Percentiles rank a stretch among this genome's conserved stretches.
Evolutionary conservation across 2,888 invertebrate species (phyloP).

Genomic region (Conomelus anceps): DNA sequence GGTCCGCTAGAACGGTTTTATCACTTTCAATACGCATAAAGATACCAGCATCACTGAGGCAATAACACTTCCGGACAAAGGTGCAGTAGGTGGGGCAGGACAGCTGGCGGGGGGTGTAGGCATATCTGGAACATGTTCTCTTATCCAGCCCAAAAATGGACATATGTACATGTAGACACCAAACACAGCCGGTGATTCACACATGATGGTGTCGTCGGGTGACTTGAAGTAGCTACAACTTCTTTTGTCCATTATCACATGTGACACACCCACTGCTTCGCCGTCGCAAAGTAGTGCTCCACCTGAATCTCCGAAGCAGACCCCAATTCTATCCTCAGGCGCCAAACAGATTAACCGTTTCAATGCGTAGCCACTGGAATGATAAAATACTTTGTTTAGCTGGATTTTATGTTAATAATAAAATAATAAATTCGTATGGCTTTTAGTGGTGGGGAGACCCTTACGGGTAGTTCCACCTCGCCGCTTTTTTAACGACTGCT

Average conservation of each 20-base stretch:
- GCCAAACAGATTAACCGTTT: background rate
- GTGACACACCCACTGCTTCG: background rate
- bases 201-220: background rate
- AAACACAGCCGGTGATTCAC: background rate
- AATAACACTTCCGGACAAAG: background rate
- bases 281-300: background rate
- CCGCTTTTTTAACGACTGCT: too few relatives aligned
- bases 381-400: background rate
- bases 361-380: background rate
- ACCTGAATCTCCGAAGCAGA: background rate
- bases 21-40: background rate
- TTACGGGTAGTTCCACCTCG: too few relatives aligned
- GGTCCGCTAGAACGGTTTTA: background rate
- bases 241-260: background rate
- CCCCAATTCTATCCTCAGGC: background rate
- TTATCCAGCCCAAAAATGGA: background rate
- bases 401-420: too few relatives aligned
- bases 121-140: background rate
- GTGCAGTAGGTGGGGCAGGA: background rate
- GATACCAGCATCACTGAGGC: background rate
- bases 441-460: too few relatives aligned
- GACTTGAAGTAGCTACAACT: background rate
- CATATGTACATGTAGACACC: conserved; percentile 1
- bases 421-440: too few relatives aligned
- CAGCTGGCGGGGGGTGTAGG: background rate